Evolutionary conservation across 2,888 invertebrate species (phyloP), one percentile per base, ranked within the genome.

Genomic region (Aradus depressus): DNA sequence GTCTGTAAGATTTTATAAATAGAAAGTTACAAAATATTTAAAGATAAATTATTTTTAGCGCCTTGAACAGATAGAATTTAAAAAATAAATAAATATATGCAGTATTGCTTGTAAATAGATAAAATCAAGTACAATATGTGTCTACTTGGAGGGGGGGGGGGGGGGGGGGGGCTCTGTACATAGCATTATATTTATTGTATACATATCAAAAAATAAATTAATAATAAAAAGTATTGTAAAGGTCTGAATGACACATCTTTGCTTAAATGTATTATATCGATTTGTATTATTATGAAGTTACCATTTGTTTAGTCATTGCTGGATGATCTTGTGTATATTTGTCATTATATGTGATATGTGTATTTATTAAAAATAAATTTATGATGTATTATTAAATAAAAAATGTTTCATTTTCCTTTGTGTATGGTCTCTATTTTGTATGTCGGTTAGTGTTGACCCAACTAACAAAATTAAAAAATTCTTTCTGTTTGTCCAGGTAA

Each of bases 301-400:
- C 47, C 47, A 53, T 32, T 37, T 55, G 53, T 44, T 34, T 53
- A 56, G 56, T 56, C 56, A 56, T 44, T 54, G 50, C 34, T 44
- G 31, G 12, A 38, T 38, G 39, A 45, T 51, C 52, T 28, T 51
- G 39, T 48, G 39, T 48, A 55, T 55, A 54, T 44, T 72, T 48
- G 56, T 50, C 56, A 23, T 45, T 49, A 45, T 54, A 53, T 54
- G 54, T 54, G 54, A 52, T 55, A 55, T 39, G 52, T 49, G 52
- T 52, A 41, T 49, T 49, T 49, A 49, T 48, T 49, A 48, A 43
- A 35, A 31, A 42, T n/a, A n/a, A n/a, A 10, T 35, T 57, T 43
- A 58, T 43, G 60, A n/a, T n/a, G n/a, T n/a, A n/a, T n/a, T n/a
- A n/a, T n/a, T n/a, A n/a, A n/a, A n/a, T n/a, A n/a, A n/a, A n/a